Percentiles rank a stretch among this genome's conserved stretches.
These are phyloP conservation scores for Myotis yumanensis DNA, from an alignment of 2,113 vertebrate species.

Conservation along the genomic window DNA sequence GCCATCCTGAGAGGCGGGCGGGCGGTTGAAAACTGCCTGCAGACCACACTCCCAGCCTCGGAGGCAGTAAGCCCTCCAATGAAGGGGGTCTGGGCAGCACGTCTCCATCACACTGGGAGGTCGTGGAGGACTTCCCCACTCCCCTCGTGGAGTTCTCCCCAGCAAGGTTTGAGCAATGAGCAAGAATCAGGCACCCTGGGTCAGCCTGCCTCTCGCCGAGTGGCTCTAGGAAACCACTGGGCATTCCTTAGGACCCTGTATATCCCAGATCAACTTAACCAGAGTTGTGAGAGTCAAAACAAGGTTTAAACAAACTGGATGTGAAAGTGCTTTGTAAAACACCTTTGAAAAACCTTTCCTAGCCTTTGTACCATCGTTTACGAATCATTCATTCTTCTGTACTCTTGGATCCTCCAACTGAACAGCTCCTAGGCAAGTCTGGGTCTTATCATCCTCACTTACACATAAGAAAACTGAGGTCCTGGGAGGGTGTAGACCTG, in stretches of 20 bases:
- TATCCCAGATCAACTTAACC: constrained; percentile 7
- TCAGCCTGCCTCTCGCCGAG: not conserved
- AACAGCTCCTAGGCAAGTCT: not conserved
- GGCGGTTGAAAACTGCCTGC: not conserved
- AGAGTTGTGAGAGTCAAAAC: constrained; percentile 14
- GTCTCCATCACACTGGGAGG: not conserved
- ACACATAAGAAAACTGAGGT: not conserved
- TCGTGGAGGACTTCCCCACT: not conserved
- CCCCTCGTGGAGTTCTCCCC: not conserved
- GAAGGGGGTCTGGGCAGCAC: not conserved
- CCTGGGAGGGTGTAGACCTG: not conserved
- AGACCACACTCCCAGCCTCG: not conserved
- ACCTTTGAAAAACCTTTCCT: not conserved
- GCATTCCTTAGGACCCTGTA: not conserved
- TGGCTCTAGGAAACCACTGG: not conserved
- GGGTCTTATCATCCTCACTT: not conserved
- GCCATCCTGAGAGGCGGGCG: not conserved
- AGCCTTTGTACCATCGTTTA: not conserved
- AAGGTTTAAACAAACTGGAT: not conserved
- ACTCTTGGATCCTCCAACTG: not conserved
- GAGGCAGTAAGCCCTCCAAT: not conserved
- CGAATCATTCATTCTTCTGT: not conserved
- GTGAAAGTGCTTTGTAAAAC: not conserved
- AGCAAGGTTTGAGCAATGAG: not conserved
- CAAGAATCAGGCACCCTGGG: not conserved